A percentile compares a stretch with the other conserved stretches of the same genome.
phyloP scores from a whole-genome alignment of 2,888 invertebrate genomes.

The Cosmopolites sordidus region DNA sequence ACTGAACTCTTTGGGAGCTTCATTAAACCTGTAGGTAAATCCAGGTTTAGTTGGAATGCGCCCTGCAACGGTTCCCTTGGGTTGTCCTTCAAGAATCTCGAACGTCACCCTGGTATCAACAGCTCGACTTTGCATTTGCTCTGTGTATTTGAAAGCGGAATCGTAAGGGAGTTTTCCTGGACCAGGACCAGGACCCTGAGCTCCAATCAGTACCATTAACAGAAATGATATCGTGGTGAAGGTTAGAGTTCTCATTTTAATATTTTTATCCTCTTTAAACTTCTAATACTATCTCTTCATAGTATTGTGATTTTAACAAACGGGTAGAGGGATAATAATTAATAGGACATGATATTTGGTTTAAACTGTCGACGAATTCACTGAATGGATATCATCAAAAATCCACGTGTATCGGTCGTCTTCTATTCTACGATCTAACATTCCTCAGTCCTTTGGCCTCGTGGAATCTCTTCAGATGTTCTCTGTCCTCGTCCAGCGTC shows the following conservation, averaged over 20 bases:
- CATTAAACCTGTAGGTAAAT: constrained; percentile 90
- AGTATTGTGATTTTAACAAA: too few species aligned
- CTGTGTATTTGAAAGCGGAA: constrained; percentile 35
- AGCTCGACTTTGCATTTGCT: constrained; percentile 81
- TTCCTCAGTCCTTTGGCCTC: constrained; percentile 46
- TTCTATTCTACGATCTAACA: constrained; percentile 46
- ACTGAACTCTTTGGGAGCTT: constrained; percentile 80
- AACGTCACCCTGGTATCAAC: constrained; percentile 84
- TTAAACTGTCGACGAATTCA: too few species aligned
- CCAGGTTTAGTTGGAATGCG: constrained; percentile 80
- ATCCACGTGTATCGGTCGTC: constrained; percentile 45
- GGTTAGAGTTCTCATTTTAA: too few species aligned
- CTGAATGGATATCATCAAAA: constrained; percentile 17
- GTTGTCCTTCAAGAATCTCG: constrained; percentile 80
- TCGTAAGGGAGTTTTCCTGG: constrained; percentile 32
- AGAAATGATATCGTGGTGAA: not conserved
- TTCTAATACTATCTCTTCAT: too few species aligned
- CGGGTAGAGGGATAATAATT: too few species aligned
- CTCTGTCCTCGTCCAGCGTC: constrained; percentile 37
- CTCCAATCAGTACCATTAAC: constrained; percentile 38
- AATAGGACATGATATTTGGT: too few species aligned
- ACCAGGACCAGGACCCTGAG: constrained; percentile 45
- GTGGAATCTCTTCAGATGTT: constrained; percentile 35
- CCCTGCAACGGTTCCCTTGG: constrained; percentile 80
- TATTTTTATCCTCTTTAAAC: too few species aligned